Conservation (phyloP, 2,797 vertebrate species). For the Typhlichthys eigenmanni region DNA sequence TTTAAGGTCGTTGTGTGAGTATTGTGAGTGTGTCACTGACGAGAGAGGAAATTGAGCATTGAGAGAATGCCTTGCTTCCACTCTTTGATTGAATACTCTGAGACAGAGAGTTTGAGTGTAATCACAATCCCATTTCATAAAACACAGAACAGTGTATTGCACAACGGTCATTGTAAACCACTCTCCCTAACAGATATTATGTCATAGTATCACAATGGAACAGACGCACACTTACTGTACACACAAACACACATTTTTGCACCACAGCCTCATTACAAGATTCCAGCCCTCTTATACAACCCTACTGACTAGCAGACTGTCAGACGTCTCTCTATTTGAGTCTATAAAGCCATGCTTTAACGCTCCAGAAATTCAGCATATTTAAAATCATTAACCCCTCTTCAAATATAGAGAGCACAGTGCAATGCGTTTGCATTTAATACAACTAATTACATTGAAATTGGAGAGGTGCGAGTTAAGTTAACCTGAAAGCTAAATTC, state of each 20-base stretch:
- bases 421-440: not conserved
- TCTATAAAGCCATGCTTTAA: constrained; percentile 48
- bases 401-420: not conserved
- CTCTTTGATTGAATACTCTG: constrained; percentile 2
- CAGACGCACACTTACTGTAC: constrained; percentile 6
- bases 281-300: constrained; percentile 47
- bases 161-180: constrained; percentile 31
- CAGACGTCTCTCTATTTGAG: constrained; percentile 61
- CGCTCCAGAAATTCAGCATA: constrained; percentile 43
- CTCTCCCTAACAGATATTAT: constrained; percentile 30
- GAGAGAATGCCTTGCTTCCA: not conserved
- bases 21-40: constrained; percentile 3
- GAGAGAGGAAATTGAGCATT: not conserved
- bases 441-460: not conserved
- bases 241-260: constrained; percentile 20
- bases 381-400: constrained; percentile 41
- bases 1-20: constrained; percentile 8
- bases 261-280: constrained; percentile 47
- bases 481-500: too few species aligned
- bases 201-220: constrained; percentile 9
- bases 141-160: constrained; percentile 30
- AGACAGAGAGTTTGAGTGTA: constrained; percentile 11
- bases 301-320: constrained; percentile 56
- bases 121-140: constrained; percentile 24
- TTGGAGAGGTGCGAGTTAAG: too few species aligned